Evolutionary conservation across 1,140 invertebrate genomes (phyloP), one percentile per base, ranked within the genome.

Genomic region (Oscheius sp.): DNA sequence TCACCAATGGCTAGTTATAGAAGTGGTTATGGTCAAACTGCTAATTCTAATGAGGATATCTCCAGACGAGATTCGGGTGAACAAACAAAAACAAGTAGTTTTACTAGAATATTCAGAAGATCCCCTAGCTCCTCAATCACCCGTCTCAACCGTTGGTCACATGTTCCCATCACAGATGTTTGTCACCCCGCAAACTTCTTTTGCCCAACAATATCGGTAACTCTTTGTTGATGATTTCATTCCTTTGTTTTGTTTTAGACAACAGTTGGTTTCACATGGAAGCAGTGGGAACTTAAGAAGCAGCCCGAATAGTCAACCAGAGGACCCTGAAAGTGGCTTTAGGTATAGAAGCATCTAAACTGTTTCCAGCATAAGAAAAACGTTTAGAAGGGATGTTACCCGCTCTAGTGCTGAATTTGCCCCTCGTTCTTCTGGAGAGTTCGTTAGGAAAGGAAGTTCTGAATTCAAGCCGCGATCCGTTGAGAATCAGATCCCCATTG

Each of bases 261-360:
- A 55, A 55, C 49, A 7, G 23, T 23, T 7, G 7, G 49, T 23
- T 7, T 13, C 49, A 23, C 49, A 55, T 55, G 49, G 49, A 13
- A 55, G 49, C 29, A 34, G 15, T 34, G 18, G 36, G 7, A 34
- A 63, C 20, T 26, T 36, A 4, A 63, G 61, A 63, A 18, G 61
- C 31, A 63, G 61, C 35, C 61, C 61, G 7, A 63, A 63, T 32
- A 63, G 61, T 1, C 61, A 68, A 32, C 66, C 66, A 18, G 66
- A 68, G 28, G 66, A 68, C 28, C 66, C 66, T 1, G 66, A 68
- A 31, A 66, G 34, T 66, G 66, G 66, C n/a, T n/a, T n/a, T n/a
- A n/a, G n/a, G n/a, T n/a, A n/a, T n/a, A n/a, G n/a, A n/a, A n/a
- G n/a, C n/a, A n/a, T n/a, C n/a, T n/a, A n/a, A n/a, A n/a, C n/a